Percentiles rank a stretch among this genome's conserved stretches.
Conservation (phyloP, 2,113 vertebrate genomes). For the Chlamydotis undulata region DNA sequence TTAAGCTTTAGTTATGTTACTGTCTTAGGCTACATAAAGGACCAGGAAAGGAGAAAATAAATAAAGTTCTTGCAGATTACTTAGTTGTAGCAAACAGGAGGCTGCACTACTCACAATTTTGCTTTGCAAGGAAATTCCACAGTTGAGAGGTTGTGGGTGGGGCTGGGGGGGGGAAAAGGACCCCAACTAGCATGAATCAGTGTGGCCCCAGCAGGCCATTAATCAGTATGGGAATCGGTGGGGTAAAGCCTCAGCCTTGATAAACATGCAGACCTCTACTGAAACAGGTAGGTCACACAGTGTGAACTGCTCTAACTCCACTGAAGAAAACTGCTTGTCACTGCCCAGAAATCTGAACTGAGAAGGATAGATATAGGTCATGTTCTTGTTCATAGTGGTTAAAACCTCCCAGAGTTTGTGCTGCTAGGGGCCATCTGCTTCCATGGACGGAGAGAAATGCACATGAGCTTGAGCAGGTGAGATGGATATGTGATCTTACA, state of each 20-base stretch:
- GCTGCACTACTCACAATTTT: background rate
- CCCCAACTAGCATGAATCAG: background rate
- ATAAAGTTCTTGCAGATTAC: conserved; percentile 20
- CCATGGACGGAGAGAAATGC: background rate
- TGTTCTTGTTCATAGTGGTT: background rate
- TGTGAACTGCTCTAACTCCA: background rate
- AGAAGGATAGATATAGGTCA: background rate
- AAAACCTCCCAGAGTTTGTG: background rate
- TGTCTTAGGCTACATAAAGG: conserved; percentile 57
- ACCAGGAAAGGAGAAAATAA: conserved; percentile 40
- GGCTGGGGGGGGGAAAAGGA: background rate
- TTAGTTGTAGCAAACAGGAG: conserved; percentile 23
- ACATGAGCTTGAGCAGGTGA: accelerated
- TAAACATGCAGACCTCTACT: background rate
- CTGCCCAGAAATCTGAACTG: background rate
- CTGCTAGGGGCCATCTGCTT: background rate
- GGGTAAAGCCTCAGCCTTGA: background rate
- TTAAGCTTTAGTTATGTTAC: conserved; percentile 64
- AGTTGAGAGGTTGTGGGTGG: background rate
- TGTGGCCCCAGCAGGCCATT: background rate
- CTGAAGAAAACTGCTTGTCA: background rate
- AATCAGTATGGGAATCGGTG: background rate
- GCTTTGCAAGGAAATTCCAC: background rate
- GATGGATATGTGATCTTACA: background rate
- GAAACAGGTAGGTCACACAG: background rate